Base-by-base conservation (phyloP, 2,888 invertebrate genomes). In the Catocala fraxini region DNA sequence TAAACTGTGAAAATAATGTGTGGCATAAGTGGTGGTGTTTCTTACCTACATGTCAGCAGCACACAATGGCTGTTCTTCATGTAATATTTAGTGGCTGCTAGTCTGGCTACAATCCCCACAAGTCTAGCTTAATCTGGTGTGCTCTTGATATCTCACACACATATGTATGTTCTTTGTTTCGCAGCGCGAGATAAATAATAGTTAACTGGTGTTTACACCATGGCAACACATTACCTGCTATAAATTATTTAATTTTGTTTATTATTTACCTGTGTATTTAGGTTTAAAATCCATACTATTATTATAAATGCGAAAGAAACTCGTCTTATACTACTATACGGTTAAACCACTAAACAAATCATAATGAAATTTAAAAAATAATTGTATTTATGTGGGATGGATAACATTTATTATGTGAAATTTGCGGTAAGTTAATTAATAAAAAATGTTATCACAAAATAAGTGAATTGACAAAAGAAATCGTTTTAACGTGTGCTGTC, bases 101-200 rank as follows among this genome's bases (percentile, higher is more conserved):
- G 52, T 60, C 67, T 53, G 63, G 68, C 65, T 65, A 73, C 68
- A 68, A 75, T 77, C 73, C 77, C 75, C 77, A 42, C 48, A 66
- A 71, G 75, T 70, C 68, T 66, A 59, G 62, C 70, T 66, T 77
- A 77, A 73, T 73, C 68, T 69, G 68, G 62, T 68, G 61, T 68
- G 63, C 70, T 70, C 73, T 71, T 77, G 71, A 71, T 77, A 69
- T 68, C 75, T 69, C 62, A 35, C 65, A 62, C 68, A 63, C 56
- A 60, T n/a, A n/a, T n/a, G n/a, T n/a, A n/a, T 68, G 72, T 65
- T 75, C 75, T 75, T 75, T 77, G 68, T 73, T 73, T 51, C 60
- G 56, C 13, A 33, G 52, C 55, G 47, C 47, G 58, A 64, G 63
- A 64, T 70, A 70, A 59, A 71, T 65, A 68, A 41, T 55, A 65